Base-by-base conservation (phyloP, 2,797 vertebrate genomes). In the Melanotaenia pygmaea region DNA sequence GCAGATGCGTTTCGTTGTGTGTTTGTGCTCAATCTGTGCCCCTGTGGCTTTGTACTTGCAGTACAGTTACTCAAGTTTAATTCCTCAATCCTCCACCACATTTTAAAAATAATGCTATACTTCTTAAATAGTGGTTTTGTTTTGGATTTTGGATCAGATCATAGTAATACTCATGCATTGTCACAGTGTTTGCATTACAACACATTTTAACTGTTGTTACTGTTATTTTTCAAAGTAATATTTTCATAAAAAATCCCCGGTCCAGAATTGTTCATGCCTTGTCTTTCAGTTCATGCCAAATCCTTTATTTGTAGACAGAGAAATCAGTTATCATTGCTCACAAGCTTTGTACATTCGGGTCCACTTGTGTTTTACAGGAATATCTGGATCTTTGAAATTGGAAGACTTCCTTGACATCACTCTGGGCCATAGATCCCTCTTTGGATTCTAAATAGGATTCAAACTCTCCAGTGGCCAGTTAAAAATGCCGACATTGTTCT, bases 1-100 rank as follows among this genome's bases (percentile, higher is more conserved):
- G 72, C 88, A 92, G 74, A 82, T 77, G 74, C 79, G 38, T 70
- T 57, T 74, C 37, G 72, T 35, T 54, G 59, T 61, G 38, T 64
- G 43, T 63, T 64, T 64, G 40, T 67, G 62, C 38, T 77, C 35
- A 67, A 8, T 72, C 12, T 64, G 32, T 13, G 6, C 54, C 45
- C 53, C 47, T 37, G 58, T 56, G 56, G 71, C 58, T 74, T 45
- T 77, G 22, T 28, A 45, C 40, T 51, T 71, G 45, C 28, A 67
- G 12, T 35, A 18, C 58, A 53, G 67, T 72, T 38, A 69, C 34
- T 62, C 14, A 50, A 63, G 51, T 24, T 37, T 40, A 78, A 26
- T 58, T 45, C 12, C n/a, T 67, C 45, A 26, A 16, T 62, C 32
- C 1, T 70, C 28, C 8, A 53, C 26, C 45, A 22, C 53, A 58